Base-by-base conservation (phyloP, 1,140 invertebrate genomes). In the Mizuhopecten yessoensis region DNA sequence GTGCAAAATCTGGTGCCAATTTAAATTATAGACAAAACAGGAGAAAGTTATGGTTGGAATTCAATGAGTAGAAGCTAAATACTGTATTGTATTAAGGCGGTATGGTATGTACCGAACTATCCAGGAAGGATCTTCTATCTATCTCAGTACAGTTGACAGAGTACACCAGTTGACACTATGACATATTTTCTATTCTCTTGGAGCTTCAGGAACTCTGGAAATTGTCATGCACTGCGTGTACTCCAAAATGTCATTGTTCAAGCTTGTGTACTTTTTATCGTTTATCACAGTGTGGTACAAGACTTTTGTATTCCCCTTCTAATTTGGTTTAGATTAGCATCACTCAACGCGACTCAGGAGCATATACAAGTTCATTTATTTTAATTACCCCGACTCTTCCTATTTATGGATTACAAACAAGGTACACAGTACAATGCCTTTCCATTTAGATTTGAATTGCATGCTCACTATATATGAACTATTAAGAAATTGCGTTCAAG, bases 21-120 rank as follows among this genome's bases (percentile, higher is more conserved):
- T 75, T n/a, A 29, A 75, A 75, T 29, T 75, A 75, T 1, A 17
- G 57, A 75, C 5, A 75, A 39, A 29, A 29, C 57, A n/a, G n/a
- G 57, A 29, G 57, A 75, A 75, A 75, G 57, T 75, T 75, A 75
- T 75, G 57, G 29, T 75, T 75, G 57, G 57, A 75, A 75, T 75
- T 75, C 11, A 75, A 75, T 75, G 5, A 29, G 23, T 7, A 75
- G 2, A 75, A 75, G 11, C 57, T 29, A n/a, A 75, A 75, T n/a
- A 45, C 17, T 45, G 42, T 45, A 13, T 45, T 45, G 42, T 9
- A 17, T 75, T 75, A n/a, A 75, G 57, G n/a, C 5, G 7, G 42
- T 45, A 45, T 45, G 7, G 42, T 45, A 45, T 45, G 42, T 45
- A 45, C 42, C 42, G 5, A 29, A 29, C 57, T 75, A 75, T 29